Conservation (phyloP, 2,888 invertebrate species). For the Leucoptera coffeella region DNA sequence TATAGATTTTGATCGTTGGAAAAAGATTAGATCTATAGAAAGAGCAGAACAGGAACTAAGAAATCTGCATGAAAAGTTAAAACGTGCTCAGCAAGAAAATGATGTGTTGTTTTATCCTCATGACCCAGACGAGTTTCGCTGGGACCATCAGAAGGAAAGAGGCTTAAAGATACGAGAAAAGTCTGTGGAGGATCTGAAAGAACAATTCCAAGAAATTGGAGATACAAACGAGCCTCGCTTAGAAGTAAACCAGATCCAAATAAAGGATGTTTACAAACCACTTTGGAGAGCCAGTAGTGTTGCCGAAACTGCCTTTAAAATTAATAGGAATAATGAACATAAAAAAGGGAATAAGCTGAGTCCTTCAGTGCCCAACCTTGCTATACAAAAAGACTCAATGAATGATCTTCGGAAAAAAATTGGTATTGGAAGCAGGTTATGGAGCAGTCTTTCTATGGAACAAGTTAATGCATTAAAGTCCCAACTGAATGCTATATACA, state of each 20-base stretch:
- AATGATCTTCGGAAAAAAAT: slow-evolving; percentile 35
- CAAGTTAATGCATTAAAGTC: slow-evolving; percentile 75
- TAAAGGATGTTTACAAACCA: slow-evolving; percentile 70
- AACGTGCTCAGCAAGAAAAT: slow-evolving; percentile 72
- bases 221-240: slow-evolving; percentile 40
- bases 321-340: slow-evolving; percentile 56
- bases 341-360: slow-evolving; percentile 16
- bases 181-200: slow-evolving; percentile 80
- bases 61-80: slow-evolving; percentile 68
- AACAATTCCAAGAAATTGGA: slow-evolving; percentile 63
- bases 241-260: slow-evolving; percentile 31
- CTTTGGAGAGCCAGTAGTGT: slow-evolving; percentile 82
- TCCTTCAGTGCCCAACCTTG: slow-evolving; percentile 16
- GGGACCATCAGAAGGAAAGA: slow-evolving; percentile 70
- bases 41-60: slow-evolving; percentile 78
- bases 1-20: slow-evolving; percentile 85
- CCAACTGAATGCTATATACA: slow-evolving; percentile 77
- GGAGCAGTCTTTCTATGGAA: slow-evolving; percentile 79
- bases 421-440: slow-evolving; percentile 69
- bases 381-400: slow-evolving; percentile 28
- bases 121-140: slow-evolving; percentile 65
- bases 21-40: slow-evolving; percentile 69
- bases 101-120: slow-evolving; percentile 78
- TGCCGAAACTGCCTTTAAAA: slow-evolving; percentile 67
- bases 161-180: slow-evolving; percentile 77